Conservation (phyloP, 2,797 vertebrate species). For the Dendrocincla tyrannina region DNA sequence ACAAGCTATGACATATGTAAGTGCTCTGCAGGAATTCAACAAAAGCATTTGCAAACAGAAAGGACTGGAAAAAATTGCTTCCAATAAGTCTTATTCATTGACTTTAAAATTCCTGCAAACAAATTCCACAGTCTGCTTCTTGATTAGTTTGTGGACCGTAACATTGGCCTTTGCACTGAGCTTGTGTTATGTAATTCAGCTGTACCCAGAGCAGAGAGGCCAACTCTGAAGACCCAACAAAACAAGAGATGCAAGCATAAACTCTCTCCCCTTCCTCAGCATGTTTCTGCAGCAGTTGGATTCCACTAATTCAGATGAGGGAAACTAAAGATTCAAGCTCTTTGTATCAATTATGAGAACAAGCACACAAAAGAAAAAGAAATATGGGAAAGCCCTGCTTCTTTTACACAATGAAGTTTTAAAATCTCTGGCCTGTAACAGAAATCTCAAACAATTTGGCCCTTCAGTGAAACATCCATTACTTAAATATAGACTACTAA, state of each 20-base stretch:
- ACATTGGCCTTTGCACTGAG: background rate
- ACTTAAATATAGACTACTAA: background rate
- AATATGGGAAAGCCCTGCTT: background rate
- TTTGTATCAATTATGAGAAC: background rate
- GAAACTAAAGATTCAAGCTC: background rate
- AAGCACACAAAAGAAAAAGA: background rate
- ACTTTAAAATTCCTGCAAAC: slow-evolving; percentile 8
- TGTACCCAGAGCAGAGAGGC: background rate
- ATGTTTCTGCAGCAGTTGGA: background rate
- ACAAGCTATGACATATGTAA: slow-evolving; percentile 16
- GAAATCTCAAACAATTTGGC: background rate
- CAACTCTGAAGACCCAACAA: background rate
- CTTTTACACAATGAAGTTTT: background rate
- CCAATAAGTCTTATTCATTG: background rate
- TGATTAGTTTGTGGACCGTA: background rate
- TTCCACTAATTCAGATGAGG: background rate
- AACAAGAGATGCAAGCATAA: background rate
- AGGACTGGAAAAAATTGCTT: background rate
- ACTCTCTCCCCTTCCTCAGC: background rate
- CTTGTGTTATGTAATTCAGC: background rate
- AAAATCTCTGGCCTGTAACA: background rate
- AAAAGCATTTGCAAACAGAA: background rate
- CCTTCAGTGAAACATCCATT: background rate
- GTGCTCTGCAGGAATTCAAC: background rate
- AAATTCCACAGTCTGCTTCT: background rate